A percentile compares a stretch with the other conserved stretches of the same genome.
Conservation (phyloP, 2,797 vertebrate genomes). For the Notolepis coatsorum region DNA sequence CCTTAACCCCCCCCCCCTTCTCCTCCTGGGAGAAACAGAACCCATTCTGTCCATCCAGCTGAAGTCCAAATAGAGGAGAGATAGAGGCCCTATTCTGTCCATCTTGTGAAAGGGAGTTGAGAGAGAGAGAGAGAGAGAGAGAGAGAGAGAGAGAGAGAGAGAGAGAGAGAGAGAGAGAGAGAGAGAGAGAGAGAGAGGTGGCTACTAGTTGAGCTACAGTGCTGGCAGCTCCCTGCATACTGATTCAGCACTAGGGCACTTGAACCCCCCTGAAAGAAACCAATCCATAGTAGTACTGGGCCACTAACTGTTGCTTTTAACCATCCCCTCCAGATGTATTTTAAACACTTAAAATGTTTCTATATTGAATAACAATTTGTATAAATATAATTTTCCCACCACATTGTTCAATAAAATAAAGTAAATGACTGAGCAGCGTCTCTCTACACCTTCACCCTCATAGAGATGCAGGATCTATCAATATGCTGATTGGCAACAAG, state of each 20-base stretch:
- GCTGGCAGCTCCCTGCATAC: not conserved
- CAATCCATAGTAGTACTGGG: too few species aligned
- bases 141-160: not conserved
- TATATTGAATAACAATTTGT: not conserved
- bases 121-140: not conserved
- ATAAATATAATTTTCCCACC: not conserved
- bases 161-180: not conserved
- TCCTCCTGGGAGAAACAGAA: constrained; percentile 30
- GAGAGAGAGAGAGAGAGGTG: not conserved
- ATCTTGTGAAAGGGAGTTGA: not conserved
- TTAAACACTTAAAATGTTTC: not conserved
- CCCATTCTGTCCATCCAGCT: constrained; percentile 16
- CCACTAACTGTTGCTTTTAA: not conserved
- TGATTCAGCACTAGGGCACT: not conserved
- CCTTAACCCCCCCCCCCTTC: not conserved
- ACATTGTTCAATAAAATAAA: not conserved
- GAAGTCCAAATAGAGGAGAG: constrained; percentile 5
- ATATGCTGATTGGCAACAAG: too few species aligned
- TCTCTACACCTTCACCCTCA: too few species aligned
- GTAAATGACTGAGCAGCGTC: not conserved
- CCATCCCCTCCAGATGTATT: too few species aligned
- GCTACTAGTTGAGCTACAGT: not conserved
- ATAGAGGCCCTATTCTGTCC: constrained; percentile 3
- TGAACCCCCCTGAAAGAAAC: not conserved
- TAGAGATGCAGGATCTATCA: too few species aligned